Evolutionary conservation across 2,113 vertebrate species (phyloP), one percentile per base, ranked within the genome.

Genomic region (Hippocampus comes): DNA sequence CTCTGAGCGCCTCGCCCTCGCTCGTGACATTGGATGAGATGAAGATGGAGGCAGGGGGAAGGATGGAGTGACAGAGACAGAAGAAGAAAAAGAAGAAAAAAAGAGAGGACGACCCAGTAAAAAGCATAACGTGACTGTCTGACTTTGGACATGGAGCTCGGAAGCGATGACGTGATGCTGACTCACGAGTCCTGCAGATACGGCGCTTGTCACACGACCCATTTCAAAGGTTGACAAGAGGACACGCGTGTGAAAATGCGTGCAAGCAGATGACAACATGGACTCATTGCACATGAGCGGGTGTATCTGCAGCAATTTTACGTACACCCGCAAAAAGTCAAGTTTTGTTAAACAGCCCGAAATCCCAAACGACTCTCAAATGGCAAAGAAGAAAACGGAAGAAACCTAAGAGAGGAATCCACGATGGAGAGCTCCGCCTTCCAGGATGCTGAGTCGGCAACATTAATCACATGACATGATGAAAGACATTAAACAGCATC

Each of bases 141-240:
- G 43, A 46, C 43, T 55, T 55, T 55, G 67, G 49, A 70, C 70
- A 59, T 61, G 41, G 63, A 70, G 81, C 70, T 63, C 67, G 67
- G 42, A 66, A 74, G 67, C 67, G 67, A 79, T 61, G 64, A 70
- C 6, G 23, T 69, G 74, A 78, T 78, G 82, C 69, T 87, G 74
- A 84, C 9, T 90, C 80, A 89, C 78, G 68, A 72, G 82, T 85
- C 77, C 87, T 75, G 76, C 56, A 85, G 84, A 72, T 42, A 82
- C 21, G 55, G 56, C 68, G 70, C 30, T 70, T 60, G 25, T 79
- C 83, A 76, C 70, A 69, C 53, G 65, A 71, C 17, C 70, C n/a
- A 74, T 75, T 68, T 73, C 70, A 75, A 60, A 76, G 73, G 70
- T 55, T 75, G 63, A 74, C 20, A 67, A 67, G 49, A 83, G 55